Evolutionary conservation across 2,113 vertebrate species (phyloP).

Genomic region (Pyxicephalus adspersus): DNA sequence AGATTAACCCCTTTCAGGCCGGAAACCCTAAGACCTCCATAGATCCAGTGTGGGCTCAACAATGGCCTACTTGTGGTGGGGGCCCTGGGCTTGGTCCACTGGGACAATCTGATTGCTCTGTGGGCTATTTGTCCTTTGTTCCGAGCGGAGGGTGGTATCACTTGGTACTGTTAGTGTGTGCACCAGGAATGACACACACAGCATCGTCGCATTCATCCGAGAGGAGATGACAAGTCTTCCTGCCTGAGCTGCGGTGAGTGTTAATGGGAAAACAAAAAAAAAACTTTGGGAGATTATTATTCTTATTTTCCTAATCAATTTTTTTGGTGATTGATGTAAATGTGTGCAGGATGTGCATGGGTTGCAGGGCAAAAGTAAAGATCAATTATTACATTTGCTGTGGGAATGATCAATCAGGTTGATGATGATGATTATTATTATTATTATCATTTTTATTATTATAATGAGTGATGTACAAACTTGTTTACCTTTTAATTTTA

Average conservation of each 20-base stretch:
- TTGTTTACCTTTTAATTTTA: no score
- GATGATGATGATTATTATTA: no score
- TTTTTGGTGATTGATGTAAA: no score
- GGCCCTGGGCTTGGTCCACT: conserved; percentile 4
- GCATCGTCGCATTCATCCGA: background rate
- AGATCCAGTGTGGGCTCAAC: background rate
- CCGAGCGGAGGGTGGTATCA: conserved; percentile 36
- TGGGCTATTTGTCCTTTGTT: conserved; percentile 39
- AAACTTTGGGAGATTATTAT: background rate
- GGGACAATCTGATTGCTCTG: conserved; percentile 21
- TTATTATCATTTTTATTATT: no score
- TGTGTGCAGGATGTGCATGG: no score
- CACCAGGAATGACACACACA: conserved; percentile 21
- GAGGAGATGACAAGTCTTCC: conserved; percentile 11
- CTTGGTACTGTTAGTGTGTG: conserved; percentile 41
- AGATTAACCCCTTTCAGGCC: background rate
- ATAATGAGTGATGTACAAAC: no score
- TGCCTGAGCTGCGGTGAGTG: conserved; percentile 9
- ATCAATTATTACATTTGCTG: no score
- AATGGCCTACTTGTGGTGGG: conserved; percentile 30
- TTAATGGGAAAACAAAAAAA: background rate
- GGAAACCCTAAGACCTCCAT: background rate
- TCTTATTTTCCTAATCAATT: no score
- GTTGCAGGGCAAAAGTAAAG: no score
- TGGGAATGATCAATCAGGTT: no score